These are phyloP conservation scores for Daboia siamensis DNA, from an alignment of 2,113 vertebrate genomes.

Conservation along the genomic window DNA sequence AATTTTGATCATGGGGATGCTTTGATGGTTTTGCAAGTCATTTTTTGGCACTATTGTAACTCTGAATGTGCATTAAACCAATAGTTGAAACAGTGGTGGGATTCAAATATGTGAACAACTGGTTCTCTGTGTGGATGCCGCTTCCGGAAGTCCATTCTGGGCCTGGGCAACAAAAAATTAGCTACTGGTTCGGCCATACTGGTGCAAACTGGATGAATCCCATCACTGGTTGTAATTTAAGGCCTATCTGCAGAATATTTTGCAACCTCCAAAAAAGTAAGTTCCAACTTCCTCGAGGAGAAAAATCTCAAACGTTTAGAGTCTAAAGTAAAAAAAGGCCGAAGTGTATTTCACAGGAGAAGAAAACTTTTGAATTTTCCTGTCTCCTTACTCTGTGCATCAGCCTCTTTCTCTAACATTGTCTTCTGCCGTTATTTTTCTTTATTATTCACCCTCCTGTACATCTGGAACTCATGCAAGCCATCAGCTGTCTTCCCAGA, in stretches of 20 bases:
- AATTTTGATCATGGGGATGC: not conserved
- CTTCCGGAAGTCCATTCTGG: too few species aligned
- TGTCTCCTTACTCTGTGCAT: not conserved
- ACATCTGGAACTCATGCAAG: not conserved
- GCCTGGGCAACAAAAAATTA: too few species aligned
- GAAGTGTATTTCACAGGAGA: not conserved
- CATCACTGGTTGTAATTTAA: not conserved
- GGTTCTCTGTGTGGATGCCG: too few species aligned
- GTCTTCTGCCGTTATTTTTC: not conserved
- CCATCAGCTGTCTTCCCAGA: not conserved
- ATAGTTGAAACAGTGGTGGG: not conserved
- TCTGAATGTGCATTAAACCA: not conserved
- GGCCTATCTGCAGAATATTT: not conserved
- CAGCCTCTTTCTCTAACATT: not conserved
- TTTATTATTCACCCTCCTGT: not conserved
- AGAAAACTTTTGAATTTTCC: not conserved
- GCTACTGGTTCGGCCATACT: too few species aligned
- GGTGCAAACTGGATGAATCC: too few species aligned
- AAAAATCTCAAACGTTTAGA: not conserved
- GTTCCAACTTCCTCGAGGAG: not conserved
- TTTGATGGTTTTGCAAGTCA: not conserved
- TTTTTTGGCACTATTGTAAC: not conserved
- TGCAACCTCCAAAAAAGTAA: not conserved
- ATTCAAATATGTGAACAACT: too few species aligned
- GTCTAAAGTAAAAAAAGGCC: not conserved